These are phyloP conservation scores for Pogonomyrmex barbatus DNA, from an alignment of 1,140 invertebrate species.

Conservation along the genomic window DNA sequence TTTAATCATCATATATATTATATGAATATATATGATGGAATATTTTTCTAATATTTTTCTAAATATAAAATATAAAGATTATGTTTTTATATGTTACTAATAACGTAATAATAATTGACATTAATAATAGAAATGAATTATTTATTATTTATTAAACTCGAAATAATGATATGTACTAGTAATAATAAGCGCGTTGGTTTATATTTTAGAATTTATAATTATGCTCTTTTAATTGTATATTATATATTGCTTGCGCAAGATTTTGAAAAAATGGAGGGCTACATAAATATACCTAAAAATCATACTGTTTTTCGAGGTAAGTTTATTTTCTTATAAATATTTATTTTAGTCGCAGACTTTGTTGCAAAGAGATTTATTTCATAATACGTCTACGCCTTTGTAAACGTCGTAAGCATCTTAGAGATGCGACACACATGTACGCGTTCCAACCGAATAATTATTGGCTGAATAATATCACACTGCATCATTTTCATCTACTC, in stretches of 20 bases:
- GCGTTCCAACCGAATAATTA: constrained; percentile 41
- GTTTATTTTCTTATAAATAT: constrained; percentile 58
- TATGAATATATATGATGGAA: too few species aligned
- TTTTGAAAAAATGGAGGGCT: neutral
- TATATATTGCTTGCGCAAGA: neutral
- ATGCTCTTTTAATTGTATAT: neutral
- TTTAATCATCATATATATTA: constrained; percentile 25
- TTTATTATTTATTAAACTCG: neutral
- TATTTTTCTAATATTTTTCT: constrained; percentile 5
- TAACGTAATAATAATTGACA: neutral
- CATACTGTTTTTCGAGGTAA: constrained; percentile 2
- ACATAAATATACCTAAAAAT: constrained; percentile 18
- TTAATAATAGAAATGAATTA: neutral
- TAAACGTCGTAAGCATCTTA: constrained; percentile 59
- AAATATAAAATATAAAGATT: neutral
- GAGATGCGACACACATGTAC: constrained; percentile 76
- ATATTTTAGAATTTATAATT: neutral
- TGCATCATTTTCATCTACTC: neutral
- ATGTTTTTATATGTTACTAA: neutral
- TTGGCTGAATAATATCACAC: constrained; percentile 58
- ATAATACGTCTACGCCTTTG: constrained; percentile 72
- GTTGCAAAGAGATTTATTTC: constrained; percentile 51
- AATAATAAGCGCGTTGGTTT: neutral
- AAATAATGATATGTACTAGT: neutral
- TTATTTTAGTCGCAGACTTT: constrained; percentile 60